Conservation (phyloP, 53 echinoderm and acorn worm genomes). For the Holothuria scabra region DNA sequence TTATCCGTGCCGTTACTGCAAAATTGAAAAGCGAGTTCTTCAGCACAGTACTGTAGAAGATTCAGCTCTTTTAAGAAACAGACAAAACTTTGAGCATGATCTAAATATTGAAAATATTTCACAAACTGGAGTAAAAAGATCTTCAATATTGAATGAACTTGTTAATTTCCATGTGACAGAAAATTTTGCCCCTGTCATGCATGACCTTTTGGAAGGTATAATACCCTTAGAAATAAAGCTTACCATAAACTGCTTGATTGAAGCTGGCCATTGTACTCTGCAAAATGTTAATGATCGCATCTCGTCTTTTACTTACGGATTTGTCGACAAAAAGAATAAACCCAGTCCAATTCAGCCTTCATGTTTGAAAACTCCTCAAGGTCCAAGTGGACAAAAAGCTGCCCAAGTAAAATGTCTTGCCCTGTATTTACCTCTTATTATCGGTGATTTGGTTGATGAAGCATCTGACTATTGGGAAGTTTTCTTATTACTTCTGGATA, state of each 20-base stretch:
- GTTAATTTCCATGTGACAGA: too few relatives aligned
- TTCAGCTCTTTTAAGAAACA: not conserved
- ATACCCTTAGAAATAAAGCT: too few relatives aligned
- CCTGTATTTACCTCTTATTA: slow-evolving; percentile 37
- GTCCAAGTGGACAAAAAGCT: slow-evolving; percentile 17
- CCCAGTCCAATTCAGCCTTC: slow-evolving; percentile 5
- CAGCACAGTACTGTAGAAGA: not conserved
- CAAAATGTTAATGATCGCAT: slow-evolving; percentile 5
- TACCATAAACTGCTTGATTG: too few relatives aligned
- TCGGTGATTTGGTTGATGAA: slow-evolving; percentile 29
- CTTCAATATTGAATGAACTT: too few relatives aligned
- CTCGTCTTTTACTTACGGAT: not conserved
- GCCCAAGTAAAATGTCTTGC: slow-evolving; percentile 42
- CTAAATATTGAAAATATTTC: not conserved
- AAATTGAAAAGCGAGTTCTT: not conserved
- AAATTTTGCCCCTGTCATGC: too few relatives aligned
- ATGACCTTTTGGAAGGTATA: too few relatives aligned
- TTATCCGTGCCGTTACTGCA: not conserved
- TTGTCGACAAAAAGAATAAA: slow-evolving; percentile 37
- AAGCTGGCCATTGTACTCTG: not conserved
- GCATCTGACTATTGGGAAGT: slow-evolving; percentile 45
- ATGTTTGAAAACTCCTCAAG: slow-evolving; percentile 1
- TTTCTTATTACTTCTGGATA: not conserved
- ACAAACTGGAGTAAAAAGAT: not conserved
- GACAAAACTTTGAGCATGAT: not conserved